Evolutionary conservation across 2,797 vertebrate species (phyloP).

Genomic region (Sebastolobus altivelis): DNA sequence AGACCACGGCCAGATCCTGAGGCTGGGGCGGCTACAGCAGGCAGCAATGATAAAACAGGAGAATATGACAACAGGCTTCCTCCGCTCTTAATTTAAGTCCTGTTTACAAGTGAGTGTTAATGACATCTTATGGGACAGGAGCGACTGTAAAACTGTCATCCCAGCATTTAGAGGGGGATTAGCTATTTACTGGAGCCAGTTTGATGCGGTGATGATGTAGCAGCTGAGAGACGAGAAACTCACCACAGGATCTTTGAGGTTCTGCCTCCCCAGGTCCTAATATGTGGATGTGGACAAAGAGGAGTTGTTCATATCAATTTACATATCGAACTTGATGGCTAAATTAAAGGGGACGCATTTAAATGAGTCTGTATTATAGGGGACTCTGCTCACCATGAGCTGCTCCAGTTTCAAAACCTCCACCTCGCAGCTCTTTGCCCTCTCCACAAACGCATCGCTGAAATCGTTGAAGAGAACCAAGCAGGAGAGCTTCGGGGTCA

Average conservation of each 20-base stretch:
- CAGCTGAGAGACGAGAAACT: conserved; percentile 64
- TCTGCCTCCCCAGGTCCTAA: conserved; percentile 85
- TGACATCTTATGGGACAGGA: conserved; percentile 68
- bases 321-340: conserved; percentile 38
- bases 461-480: conserved; percentile 84
- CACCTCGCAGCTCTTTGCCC: conserved; percentile 80
- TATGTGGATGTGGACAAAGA: conserved; percentile 56
- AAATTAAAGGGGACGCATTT: conserved; percentile 45
- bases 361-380: conserved; percentile 6
- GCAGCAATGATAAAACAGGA: conserved; percentile 69
- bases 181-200: conserved; percentile 55
- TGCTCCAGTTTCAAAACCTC: conserved; percentile 83
- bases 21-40: conserved; percentile 83
- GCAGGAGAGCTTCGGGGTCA: conserved; percentile 80
- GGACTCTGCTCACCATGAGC: conserved; percentile 80
- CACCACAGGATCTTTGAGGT: conserved; percentile 85
- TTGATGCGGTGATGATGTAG: conserved; percentile 52
- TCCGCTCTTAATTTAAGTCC: conserved; percentile 56
- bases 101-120: conserved; percentile 72
- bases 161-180: conserved; percentile 59
- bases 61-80: conserved; percentile 66
- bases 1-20: conserved; percentile 88
- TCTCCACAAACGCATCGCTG: conserved; percentile 78
- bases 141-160: conserved; percentile 61
- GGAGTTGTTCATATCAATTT: conserved; percentile 45